Percentiles rank a stretch among this genome's conserved stretches.
These are phyloP conservation scores for Brachirus orientalis DNA, from an alignment of 2,113 vertebrate species.

Conservation along the genomic window DNA sequence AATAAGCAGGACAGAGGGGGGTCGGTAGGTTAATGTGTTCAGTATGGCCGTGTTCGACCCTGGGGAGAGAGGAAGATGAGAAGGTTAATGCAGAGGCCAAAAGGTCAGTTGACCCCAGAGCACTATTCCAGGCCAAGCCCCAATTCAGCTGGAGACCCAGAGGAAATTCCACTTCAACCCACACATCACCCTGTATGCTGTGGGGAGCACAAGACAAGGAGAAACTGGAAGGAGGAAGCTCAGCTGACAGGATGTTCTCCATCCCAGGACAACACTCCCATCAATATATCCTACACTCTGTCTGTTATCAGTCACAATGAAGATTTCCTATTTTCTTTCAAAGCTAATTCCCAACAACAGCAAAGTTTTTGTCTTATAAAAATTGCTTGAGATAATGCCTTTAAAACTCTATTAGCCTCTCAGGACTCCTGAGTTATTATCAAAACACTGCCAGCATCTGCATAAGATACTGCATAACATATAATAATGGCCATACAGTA, in stretches of 20 bases:
- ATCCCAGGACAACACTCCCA: conserved; percentile 50
- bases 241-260: conserved; percentile 73
- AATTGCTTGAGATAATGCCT: neutral
- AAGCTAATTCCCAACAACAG: conserved; percentile 8
- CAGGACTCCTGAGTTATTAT: too few relatives aligned
- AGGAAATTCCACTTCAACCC: conserved; percentile 53
- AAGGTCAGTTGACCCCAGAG: conserved; percentile 62
- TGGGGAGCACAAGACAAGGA: conserved; percentile 57
- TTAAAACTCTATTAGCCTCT: too few relatives aligned
- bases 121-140: conserved; percentile 51
- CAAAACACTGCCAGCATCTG: too few relatives aligned
- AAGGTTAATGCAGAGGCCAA: conserved; percentile 58
- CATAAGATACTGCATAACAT: too few relatives aligned
- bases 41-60: conserved; percentile 65
- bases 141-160: conserved; percentile 66
- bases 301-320: conserved; percentile 46
- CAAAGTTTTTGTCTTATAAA: conserved; percentile 7
- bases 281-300: conserved; percentile 36
- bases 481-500: too few relatives aligned
- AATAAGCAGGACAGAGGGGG: conserved; percentile 38
- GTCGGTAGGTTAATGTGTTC: conserved; percentile 74
- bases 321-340: conserved; percentile 1
- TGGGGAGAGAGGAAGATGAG: conserved; percentile 68
- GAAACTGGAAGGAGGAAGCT: conserved; percentile 26
- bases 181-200: conserved; percentile 53